Conservation (phyloP, 2,113 vertebrate species). For the Scopus umbretta region DNA sequence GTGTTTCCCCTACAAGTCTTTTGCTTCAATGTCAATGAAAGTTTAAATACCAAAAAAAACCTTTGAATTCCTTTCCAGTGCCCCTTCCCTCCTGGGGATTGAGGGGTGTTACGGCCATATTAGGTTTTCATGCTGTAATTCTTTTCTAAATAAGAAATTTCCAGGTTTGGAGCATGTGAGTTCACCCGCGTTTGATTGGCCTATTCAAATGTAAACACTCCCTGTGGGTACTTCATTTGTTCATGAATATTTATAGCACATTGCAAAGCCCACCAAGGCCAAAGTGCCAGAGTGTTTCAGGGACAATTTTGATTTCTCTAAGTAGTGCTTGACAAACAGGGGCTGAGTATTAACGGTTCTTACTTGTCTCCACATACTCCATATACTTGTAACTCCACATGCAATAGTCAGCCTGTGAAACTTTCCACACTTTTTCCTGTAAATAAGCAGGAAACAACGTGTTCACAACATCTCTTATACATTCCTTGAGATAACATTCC, state of each 20-base stretch:
- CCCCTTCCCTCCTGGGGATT: neutral
- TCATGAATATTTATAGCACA: conserved; percentile 56
- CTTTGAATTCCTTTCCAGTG: conserved; percentile 36
- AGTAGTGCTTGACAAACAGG: neutral
- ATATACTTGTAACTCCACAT: neutral
- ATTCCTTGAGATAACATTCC: neutral
- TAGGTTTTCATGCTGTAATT: conserved; percentile 31
- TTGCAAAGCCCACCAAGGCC: conserved; percentile 20
- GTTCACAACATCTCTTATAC: neutral
- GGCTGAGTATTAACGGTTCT: neutral
- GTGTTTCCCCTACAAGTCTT: neutral
- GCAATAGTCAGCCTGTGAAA: neutral
- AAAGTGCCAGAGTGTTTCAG: neutral
- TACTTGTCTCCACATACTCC: neutral
- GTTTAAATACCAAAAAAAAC: conserved; percentile 11
- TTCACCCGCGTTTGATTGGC: conserved; percentile 53
- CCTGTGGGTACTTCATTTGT: conserved; percentile 26
- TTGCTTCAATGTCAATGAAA: conserved; percentile 29
- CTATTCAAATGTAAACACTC: conserved; percentile 65
- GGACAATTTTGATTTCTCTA: conserved; percentile 23
- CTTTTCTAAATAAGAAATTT: conserved; percentile 54
- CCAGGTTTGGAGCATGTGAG: conserved; percentile 40
- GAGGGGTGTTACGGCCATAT: neutral
- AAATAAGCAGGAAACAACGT: neutral
- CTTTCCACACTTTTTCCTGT: neutral